Evolutionary conservation across 2,888 invertebrate genomes (phyloP).

Genomic region (Himalopsyche japonica): DNA sequence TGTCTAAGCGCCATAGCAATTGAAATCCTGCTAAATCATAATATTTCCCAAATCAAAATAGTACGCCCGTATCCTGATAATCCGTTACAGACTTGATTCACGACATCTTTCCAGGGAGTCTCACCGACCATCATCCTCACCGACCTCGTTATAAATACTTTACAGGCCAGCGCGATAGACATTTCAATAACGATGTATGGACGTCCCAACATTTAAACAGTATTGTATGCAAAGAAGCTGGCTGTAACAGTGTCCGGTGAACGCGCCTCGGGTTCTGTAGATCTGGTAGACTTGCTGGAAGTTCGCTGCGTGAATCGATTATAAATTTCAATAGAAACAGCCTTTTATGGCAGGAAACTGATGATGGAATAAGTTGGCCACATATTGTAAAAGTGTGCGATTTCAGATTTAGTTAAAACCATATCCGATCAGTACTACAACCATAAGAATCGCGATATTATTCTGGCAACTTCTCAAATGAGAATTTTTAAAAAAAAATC

Average conservation of each 20-base stretch:
- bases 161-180: slow-evolving; percentile 21
- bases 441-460: too few relatives aligned
- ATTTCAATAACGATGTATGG: slow-evolving; percentile 39
- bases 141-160: slow-evolving; percentile 18
- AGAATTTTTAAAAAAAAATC: too few relatives aligned
- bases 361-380: neutral
- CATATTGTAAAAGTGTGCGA: too few relatives aligned
- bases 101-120: neutral
- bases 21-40: too few relatives aligned
- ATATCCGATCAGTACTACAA: too few relatives aligned
- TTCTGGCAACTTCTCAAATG: too few relatives aligned
- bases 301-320: neutral
- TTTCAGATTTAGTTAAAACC: too few relatives aligned
- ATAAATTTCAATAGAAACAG: slow-evolving; percentile 7
- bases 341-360: slow-evolving; percentile 18
- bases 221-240: slow-evolving; percentile 39
- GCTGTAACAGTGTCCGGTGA: slow-evolving; percentile 1
- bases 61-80: too few relatives aligned
- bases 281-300: neutral
- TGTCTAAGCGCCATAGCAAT: too few relatives aligned
- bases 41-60: too few relatives aligned
- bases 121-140: neutral
- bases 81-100: neutral
- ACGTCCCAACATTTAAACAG: slow-evolving; percentile 28
- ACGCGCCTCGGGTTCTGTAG: neutral